Conservation (phyloP, 2,113 vertebrate species). For the Oryzias curvinotus region DNA sequence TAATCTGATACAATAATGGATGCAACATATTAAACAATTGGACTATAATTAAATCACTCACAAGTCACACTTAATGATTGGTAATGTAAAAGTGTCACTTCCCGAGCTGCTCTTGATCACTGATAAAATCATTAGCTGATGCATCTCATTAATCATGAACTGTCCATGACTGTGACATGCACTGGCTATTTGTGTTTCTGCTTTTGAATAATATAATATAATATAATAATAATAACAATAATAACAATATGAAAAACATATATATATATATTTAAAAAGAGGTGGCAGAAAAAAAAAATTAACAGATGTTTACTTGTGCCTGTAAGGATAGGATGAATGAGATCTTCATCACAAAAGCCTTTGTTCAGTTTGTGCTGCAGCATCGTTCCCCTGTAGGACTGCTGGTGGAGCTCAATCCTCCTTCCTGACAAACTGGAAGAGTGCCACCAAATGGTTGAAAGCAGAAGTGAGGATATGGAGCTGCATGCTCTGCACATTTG, state of each 20-base stretch:
- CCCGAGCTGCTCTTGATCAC: slow-evolving; percentile 28
- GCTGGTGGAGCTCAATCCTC: slow-evolving; percentile 19
- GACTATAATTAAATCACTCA: slow-evolving; percentile 66
- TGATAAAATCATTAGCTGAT: slow-evolving; percentile 35
- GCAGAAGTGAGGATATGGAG: slow-evolving; percentile 56
- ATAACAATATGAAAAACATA: no score
- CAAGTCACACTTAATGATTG: slow-evolving; percentile 53
- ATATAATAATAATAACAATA: not conserved
- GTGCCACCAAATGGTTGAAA: slow-evolving; percentile 78
- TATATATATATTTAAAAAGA: not conserved
- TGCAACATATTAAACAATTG: slow-evolving; percentile 45
- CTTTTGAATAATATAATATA: not conserved
- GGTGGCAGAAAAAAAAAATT: not conserved
- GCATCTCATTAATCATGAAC: slow-evolving; percentile 18
- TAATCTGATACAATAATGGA: slow-evolving; percentile 54
- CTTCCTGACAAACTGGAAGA: slow-evolving; percentile 71
- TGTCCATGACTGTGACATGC: not conserved
- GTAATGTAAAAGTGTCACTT: slow-evolving; percentile 39
- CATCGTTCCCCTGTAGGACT: slow-evolving; percentile 43
- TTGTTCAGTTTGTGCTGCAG: slow-evolving; percentile 66
- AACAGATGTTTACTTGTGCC: slow-evolving; percentile 15
- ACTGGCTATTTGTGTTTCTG: not conserved
- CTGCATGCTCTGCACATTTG: slow-evolving; percentile 20
- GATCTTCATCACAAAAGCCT: slow-evolving; percentile 59
- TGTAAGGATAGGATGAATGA: slow-evolving; percentile 27